Evolutionary conservation across 2,888 invertebrate species (phyloP), one percentile per base, ranked within the genome.

Genomic region (Tanytarsus gracilentus): DNA sequence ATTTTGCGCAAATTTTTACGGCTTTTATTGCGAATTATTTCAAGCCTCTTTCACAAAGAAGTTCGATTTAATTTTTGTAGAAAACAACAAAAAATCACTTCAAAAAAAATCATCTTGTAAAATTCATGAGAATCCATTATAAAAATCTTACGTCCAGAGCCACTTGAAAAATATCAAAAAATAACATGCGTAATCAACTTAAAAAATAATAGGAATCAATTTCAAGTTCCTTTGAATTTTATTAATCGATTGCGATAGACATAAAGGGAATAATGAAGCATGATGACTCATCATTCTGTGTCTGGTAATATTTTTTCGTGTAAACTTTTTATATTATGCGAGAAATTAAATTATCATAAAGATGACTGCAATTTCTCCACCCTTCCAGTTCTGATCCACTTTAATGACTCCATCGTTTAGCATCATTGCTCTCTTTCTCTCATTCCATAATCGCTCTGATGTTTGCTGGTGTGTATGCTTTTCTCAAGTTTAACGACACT

Each of bases 331-430:
- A 14, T 44, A 44, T 44, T 44, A 44, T 44, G 18, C 5, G 8
- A 18, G 18, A 23, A 23, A 44, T 44, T 44, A 44, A 44, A 44
- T 44, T 44, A 44, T 44, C 44, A 44, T 44, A 40, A 40, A 40
- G 40, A 44, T 18, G 44, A 44, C 21, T 44, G 44, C 44, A 44
- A 44, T 44, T 44, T 44, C 44, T 44, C 44, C 44, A 18, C 44
- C 44, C 44, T 44, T 44, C 18, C 11, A 9, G 3, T 18, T 18
- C 44, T 18, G 40, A 44, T 8, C 23, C 44, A 44, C 21, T 44
- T 44, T 44, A 44, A 44, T 44, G 44, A 44, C 44, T 44, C 23
- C 23, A 44, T 44, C 44, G 21, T 44, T 44, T 44, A 44, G 18
- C n/a, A n/a, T n/a, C n/a, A n/a, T n/a, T n/a, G n/a, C 44, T 44